These are phyloP conservation scores for Achlya flavicornis DNA, from an alignment of 2,888 invertebrate species.

Conservation along the genomic window DNA sequence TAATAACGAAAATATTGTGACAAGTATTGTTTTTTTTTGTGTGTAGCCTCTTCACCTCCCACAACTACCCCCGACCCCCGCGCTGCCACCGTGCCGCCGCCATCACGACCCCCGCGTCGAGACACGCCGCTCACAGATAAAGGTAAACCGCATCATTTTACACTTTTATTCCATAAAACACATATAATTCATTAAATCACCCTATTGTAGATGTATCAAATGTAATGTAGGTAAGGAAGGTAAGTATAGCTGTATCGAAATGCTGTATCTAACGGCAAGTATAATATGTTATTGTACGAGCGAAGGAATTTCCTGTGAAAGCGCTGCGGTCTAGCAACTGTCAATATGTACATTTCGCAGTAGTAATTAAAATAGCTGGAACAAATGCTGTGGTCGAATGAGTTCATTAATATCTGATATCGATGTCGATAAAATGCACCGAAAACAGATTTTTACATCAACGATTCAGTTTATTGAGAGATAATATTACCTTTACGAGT, in stretches of 20 bases:
- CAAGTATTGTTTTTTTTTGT: constrained; percentile 13
- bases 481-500: constrained; percentile 82
- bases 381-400: constrained; percentile 55
- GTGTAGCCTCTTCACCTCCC: constrained; percentile 89
- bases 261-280: not conserved
- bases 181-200: not conserved
- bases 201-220: not conserved
- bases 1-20: not conserved
- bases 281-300: constrained; percentile 2
- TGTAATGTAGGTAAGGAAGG: not conserved
- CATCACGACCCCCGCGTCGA: constrained; percentile 73
- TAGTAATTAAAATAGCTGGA: constrained; percentile 43
- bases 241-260: too few species aligned
- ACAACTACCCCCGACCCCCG: constrained; percentile 91
- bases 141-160: constrained; percentile 48
- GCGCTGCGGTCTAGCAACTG: constrained; percentile 4
- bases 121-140: constrained; percentile 75
- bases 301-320: constrained; percentile 10
- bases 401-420: constrained; percentile 65
- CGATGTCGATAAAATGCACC: constrained; percentile 65
- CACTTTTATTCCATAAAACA: not conserved
- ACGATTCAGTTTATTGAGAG: constrained; percentile 79
- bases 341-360: constrained; percentile 11
- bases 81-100: constrained; percentile 79
- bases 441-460: constrained; percentile 73